Percentiles rank a stretch among this genome's conserved stretches.
phyloP scores from a whole-genome alignment of 2,113 vertebrate genomes.

The Syrrhaptes paradoxus region DNA sequence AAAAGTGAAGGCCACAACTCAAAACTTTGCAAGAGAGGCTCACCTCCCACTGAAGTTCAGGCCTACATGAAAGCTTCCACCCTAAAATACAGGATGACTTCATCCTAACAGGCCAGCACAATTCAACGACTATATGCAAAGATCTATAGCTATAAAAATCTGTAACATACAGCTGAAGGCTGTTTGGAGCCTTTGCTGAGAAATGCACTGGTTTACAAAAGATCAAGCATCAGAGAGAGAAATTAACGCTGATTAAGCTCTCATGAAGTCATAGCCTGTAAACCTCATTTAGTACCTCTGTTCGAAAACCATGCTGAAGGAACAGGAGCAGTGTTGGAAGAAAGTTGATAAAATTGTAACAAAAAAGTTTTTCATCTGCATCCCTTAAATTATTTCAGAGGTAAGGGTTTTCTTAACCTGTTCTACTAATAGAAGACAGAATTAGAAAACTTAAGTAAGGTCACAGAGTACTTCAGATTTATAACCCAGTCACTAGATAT shows the following conservation, averaged over 20 bases:
- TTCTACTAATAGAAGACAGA: background rate
- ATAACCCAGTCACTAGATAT: background rate
- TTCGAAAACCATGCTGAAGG: background rate
- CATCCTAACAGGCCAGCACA: constrained; percentile 31
- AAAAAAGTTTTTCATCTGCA: background rate
- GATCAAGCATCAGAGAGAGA: background rate
- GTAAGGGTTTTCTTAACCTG: accelerated
- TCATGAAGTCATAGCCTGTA: background rate
- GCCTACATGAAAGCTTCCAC: constrained; percentile 41
- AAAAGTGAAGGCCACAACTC: background rate
- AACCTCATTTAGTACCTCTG: background rate
- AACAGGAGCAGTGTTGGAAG: background rate
- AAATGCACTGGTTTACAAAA: background rate
- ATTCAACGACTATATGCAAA: background rate
- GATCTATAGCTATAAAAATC: background rate
- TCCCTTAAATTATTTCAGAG: background rate
- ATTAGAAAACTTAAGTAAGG: background rate
- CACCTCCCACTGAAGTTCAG: background rate
- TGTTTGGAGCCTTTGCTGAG: background rate
- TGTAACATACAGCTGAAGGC: background rate
- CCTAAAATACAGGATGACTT: constrained; percentile 19
- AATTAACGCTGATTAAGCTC: background rate
- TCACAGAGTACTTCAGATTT: background rate
- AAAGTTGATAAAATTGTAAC: background rate
- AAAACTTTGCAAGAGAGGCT: background rate